phyloP scores from a whole-genome alignment of 1,140 invertebrate species.

The Drosophila triauraria region DNA sequence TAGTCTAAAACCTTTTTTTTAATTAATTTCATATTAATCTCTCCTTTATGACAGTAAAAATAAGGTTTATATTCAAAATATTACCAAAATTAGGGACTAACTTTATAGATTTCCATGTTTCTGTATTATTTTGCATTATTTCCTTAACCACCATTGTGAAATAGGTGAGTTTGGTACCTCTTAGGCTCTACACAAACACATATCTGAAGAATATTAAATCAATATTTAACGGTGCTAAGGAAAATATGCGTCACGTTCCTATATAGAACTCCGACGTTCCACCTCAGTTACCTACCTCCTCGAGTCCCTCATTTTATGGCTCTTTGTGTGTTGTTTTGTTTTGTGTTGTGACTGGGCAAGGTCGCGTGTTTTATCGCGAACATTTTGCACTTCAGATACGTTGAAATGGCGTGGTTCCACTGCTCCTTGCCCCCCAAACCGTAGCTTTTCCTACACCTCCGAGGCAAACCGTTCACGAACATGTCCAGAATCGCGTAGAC shows the following conservation, averaged over 20 bases:
- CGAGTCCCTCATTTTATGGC: constrained; percentile 39
- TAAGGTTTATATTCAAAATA: too few relatives aligned
- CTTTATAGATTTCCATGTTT: not conserved
- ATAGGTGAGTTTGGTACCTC: constrained; percentile 3
- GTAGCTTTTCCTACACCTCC: constrained; percentile 2
- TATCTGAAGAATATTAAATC: constrained; percentile 71
- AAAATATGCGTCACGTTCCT: constrained; percentile 69
- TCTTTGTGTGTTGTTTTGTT: constrained; percentile 27
- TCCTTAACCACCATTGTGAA: not conserved
- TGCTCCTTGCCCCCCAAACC: not conserved
- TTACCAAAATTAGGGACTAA: too few relatives aligned
- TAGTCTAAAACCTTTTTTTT: not conserved
- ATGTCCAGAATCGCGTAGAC: constrained; percentile 67
- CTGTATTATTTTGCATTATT: not conserved
- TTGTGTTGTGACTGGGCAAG: constrained; percentile 48
- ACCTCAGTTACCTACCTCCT: constrained; percentile 1
- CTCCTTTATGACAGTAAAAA: too few relatives aligned
- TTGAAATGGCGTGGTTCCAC: constrained; percentile 62
- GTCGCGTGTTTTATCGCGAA: constrained; percentile 71
- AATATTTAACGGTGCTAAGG: constrained; percentile 74
- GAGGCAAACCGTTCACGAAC: constrained; percentile 13
- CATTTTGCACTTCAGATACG: constrained; percentile 68
- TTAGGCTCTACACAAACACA: not conserved
- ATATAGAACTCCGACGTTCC: constrained; percentile 22
- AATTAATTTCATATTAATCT: not conserved